phyloP scores from a whole-genome alignment of 1,140 invertebrate species.

The Gryon sp. region DNA sequence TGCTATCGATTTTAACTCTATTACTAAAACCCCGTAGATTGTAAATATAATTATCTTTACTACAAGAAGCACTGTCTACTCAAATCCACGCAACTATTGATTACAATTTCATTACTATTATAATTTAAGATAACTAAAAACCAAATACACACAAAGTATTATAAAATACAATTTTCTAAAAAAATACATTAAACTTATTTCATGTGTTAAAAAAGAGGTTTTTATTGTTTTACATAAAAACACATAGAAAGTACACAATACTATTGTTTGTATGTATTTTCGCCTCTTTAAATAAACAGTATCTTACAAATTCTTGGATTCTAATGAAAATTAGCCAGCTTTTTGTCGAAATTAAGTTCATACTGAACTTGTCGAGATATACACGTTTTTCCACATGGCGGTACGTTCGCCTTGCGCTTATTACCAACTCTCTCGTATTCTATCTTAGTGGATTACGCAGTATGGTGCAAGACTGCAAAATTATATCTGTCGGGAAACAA shows the following conservation, averaged over 20 bases:
- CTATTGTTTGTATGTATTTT: too few species aligned
- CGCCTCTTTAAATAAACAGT: too few species aligned
- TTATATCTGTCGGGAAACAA: constrained; percentile 62
- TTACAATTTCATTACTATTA: too few species aligned
- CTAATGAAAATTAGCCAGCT: constrained; percentile 12
- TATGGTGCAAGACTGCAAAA: constrained; percentile 50
- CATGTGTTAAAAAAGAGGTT: too few species aligned
- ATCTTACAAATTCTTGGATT: background rate
- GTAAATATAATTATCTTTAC: constrained; percentile 17
- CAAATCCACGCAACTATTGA: too few species aligned
- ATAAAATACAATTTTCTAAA: too few species aligned
- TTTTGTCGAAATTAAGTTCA: constrained; percentile 28
- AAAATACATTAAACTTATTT: too few species aligned
- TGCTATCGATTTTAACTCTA: constrained; percentile 9
- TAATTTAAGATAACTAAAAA: too few species aligned
- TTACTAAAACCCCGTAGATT: background rate
- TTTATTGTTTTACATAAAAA: too few species aligned
- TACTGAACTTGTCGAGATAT: constrained; percentile 18
- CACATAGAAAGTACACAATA: too few species aligned
- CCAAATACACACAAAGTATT: too few species aligned
- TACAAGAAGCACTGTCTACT: too few species aligned
- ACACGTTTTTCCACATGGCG: constrained; percentile 35
- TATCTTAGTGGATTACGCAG: constrained; percentile 36
- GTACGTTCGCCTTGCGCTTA: constrained; percentile 39
- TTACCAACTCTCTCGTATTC: constrained; percentile 49